Conservation (phyloP, 2,797 vertebrate genomes). For the Sphenopsis melanotis region DNA sequence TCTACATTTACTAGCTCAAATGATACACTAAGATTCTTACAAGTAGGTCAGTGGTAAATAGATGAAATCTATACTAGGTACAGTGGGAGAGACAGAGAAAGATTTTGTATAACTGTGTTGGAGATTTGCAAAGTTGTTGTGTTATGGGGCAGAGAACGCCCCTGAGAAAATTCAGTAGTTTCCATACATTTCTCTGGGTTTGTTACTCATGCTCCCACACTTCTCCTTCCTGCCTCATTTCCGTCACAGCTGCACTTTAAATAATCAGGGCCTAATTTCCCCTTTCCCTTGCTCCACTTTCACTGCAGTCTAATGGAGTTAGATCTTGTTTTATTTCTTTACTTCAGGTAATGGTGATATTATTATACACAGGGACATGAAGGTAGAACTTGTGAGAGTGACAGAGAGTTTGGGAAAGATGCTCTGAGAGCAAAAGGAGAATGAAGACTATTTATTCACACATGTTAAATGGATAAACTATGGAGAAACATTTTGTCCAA, state of each 20-base stretch:
- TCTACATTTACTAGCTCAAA: not conserved
- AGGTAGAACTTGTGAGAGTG: not conserved
- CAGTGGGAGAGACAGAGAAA: not conserved
- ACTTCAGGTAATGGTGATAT: not conserved
- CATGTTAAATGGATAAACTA: not conserved
- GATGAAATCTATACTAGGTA: not conserved
- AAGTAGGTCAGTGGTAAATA: not conserved
- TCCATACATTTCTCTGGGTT: not conserved
- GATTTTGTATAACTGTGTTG: not conserved
- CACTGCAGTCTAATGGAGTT: not conserved
- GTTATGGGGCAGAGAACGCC: not conserved
- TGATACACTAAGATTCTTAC: not conserved
- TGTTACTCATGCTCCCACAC: conserved; percentile 35
- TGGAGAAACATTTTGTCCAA: not conserved
- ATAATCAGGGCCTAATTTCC: not conserved
- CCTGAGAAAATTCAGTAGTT: conserved; percentile 30
- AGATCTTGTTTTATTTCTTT: not conserved
- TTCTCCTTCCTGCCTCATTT: conserved; percentile 18
- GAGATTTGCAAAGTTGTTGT: not conserved
- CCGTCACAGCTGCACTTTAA: conserved; percentile 16
- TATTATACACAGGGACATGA: not conserved
- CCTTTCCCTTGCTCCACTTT: not conserved
- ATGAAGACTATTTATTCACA: not conserved
- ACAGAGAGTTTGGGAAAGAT: not conserved
- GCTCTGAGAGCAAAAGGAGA: not conserved